Base-by-base conservation (phyloP, 64 coral and sea anemone genomes). In the Trachythela sp. region DNA sequence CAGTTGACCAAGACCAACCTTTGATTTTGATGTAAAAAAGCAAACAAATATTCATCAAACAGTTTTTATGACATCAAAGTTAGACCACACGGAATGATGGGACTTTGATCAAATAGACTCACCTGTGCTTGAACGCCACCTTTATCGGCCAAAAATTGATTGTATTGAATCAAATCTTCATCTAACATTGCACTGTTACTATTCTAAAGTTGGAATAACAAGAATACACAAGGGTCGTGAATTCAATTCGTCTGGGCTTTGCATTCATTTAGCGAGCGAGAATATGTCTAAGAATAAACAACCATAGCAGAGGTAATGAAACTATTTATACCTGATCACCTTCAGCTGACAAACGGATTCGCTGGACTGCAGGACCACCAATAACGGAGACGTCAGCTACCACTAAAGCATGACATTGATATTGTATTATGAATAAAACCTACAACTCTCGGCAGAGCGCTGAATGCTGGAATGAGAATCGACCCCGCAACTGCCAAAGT, bases 121-220 rank as follows among this genome's bases (percentile, higher is more conserved):
- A 99, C 96, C 93, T 99, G 96, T 20, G 96, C 96, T 56, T 95
- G 96, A 4, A 99, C 93, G 76, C 95, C 96, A 38, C 96, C 96
- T 49, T 99, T 99, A 70, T 99, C 96, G 60, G 96, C 96, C 88
- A 99, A 88, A 48, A 99, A 99, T 70, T 99, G 96, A 32, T 99
- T 93, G 76, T 99, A 99, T 90, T 99, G 96, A 26, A 99, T 99
- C 13, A 99, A 88, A 43, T 99, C 96, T 38, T 99, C 96, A 99
- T 99, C 96, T 51, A 99, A 91, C 13, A 95, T 91, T 45, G 96
- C 93, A 77, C 83, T 94, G n/a, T 90, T 99, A 18, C 96, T 93
- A 84, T 94, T 91, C 96, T 99, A 24, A 17, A 2, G 40, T 6
- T 17, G 30, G 75, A 39, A 84, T 0, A 33, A 77, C 29, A n/a